Evolutionary conservation across 2,888 invertebrate species (phyloP).

Genomic region (Tetragonisca angustula): DNA sequence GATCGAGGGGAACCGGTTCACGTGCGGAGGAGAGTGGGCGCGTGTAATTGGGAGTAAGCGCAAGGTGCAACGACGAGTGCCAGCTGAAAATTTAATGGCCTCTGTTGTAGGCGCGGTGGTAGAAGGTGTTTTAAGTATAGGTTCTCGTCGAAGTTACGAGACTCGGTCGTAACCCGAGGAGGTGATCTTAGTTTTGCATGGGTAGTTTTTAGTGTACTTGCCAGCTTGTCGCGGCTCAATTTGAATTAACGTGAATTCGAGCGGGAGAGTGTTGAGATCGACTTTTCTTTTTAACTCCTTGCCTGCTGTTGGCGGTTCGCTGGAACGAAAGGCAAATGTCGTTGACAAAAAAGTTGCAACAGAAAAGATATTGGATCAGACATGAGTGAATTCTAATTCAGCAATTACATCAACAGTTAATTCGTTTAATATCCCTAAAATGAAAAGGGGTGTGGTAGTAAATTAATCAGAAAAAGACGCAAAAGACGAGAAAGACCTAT

Average conservation of each 20-base stretch:
- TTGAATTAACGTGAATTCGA: no score
- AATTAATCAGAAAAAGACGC: no score
- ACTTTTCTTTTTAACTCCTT: not conserved
- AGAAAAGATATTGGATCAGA: no score
- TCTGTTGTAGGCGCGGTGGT: no score
- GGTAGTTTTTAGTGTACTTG: not conserved
- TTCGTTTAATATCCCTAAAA: no score
- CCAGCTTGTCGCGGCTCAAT: not conserved
- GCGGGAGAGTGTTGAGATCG: not conserved
- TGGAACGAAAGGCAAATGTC: no score
- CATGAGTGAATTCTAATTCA: no score
- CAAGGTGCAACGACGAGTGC: not conserved
- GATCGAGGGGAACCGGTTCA: not conserved
- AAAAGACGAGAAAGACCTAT: no score
- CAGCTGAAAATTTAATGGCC: slow-evolving; percentile 12
- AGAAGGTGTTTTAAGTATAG: not conserved
- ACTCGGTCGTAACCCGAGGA: not conserved
- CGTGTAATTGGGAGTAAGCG: not conserved
- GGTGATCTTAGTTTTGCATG: not conserved
- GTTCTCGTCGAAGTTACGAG: not conserved
- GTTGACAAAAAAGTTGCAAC: no score
- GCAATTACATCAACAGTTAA: no score
- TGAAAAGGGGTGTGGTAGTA: no score
- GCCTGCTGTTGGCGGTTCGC: no score
- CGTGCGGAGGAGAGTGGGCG: not conserved